Percentiles rank a stretch among this genome's conserved stretches.
Evolutionary conservation across 2,113 vertebrate genomes (phyloP).

Genomic region (Loxodonta africana): DNA sequence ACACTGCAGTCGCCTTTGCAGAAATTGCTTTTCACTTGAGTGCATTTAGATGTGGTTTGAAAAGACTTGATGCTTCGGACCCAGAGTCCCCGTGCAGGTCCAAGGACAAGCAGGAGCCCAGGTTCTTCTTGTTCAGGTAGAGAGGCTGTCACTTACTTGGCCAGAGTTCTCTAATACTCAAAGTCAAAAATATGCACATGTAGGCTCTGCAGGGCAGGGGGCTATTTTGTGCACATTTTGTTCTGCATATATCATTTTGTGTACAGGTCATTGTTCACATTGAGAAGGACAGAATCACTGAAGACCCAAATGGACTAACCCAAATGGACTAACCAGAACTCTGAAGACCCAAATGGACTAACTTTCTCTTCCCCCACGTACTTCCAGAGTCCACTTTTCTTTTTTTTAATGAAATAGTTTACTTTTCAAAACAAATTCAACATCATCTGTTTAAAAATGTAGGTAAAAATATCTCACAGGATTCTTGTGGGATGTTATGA

Average conservation of each 20-base stretch:
- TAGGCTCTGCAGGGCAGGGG: background rate
- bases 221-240: background rate
- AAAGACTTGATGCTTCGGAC: background rate
- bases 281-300: background rate
- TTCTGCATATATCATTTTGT: background rate
- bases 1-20: slow-evolving; percentile 36
- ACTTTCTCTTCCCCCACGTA: background rate
- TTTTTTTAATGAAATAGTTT: background rate
- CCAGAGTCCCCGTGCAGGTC: background rate
- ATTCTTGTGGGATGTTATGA: background rate
- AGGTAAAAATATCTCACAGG: background rate
- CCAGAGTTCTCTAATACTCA: background rate
- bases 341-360: background rate
- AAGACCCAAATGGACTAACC: background rate
- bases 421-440: background rate
- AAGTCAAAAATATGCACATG: background rate
- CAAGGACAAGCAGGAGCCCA: background rate
- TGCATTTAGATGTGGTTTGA: slow-evolving; percentile 55
- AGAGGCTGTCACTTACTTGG: background rate
- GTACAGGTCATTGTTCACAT: background rate
- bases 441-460: background rate
- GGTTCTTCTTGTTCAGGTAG: background rate
- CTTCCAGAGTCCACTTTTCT: background rate
- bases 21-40: slow-evolving; percentile 53
- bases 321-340: background rate